phyloP scores from a whole-genome alignment of 2,888 invertebrate species.

The Tenthredo mesomela region DNA sequence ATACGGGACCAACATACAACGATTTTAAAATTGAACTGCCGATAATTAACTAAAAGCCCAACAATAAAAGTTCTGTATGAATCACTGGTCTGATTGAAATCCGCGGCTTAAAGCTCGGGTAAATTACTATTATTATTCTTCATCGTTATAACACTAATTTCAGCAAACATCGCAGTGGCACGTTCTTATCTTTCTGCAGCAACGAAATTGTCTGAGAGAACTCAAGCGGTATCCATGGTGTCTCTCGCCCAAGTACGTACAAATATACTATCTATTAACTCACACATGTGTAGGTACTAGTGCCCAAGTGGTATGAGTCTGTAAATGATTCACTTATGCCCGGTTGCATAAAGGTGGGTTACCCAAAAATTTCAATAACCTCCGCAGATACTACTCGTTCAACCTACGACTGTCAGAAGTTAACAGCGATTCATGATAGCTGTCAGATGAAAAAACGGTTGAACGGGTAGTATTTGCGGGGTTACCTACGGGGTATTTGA shows the following conservation, averaged over 20 bases:
- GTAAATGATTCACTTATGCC: constrained; percentile 15
- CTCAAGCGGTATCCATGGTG: constrained; percentile 90
- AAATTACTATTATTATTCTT: neutral
- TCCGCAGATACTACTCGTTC: too few relatives aligned
- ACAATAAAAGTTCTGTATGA: neutral
- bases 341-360: too few relatives aligned
- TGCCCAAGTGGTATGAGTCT: neutral
- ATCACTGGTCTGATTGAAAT: neutral
- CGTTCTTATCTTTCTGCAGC: constrained; percentile 92
- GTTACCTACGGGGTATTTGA: too few relatives aligned
- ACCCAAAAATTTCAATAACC: too few relatives aligned
- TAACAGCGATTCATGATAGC: too few relatives aligned
- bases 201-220: constrained; percentile 89
- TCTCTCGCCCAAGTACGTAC: constrained; percentile 85
- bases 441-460: too few relatives aligned
- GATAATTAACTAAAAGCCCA: neutral
- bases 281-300: neutral
- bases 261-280: neutral
- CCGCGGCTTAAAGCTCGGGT: neutral
- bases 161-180: constrained; percentile 91
- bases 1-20: neutral
- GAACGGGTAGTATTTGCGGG: too few relatives aligned
- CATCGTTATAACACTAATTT: constrained; percentile 59
- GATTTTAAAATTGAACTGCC: neutral
- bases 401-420: too few relatives aligned